Evolutionary conservation across 2,888 invertebrate genomes (phyloP).

Genomic region (Mesoligia furuncula): DNA sequence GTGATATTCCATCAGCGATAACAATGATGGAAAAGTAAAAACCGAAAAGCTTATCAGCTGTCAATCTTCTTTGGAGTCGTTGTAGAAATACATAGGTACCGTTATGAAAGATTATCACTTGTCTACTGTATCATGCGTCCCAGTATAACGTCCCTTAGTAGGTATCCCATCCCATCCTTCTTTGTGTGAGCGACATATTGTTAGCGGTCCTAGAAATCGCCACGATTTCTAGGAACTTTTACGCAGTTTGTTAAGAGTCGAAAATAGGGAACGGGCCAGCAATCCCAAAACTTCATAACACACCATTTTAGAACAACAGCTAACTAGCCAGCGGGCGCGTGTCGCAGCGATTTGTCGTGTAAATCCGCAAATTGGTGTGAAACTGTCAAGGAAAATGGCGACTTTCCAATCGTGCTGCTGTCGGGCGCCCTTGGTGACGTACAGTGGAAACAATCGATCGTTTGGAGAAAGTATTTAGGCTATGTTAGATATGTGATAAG

Average conservation of each 20-base stretch:
- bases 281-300: conserved; percentile 26
- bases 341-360: conserved; percentile 76
- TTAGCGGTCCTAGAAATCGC: background rate
- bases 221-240: background rate
- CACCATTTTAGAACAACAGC: conserved; percentile 26
- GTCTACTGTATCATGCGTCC: too few relatives aligned
- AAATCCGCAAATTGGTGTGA: conserved; percentile 81
- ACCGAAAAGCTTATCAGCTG: background rate
- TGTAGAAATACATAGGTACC: background rate
- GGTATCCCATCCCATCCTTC: background rate
- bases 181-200: background rate
- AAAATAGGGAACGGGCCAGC: background rate
- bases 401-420: conserved; percentile 68
- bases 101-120: too few relatives aligned
- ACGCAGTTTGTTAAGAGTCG: background rate
- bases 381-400: conserved; percentile 73
- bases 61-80: background rate
- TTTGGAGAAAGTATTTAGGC: conserved; percentile 76
- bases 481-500: conserved; percentile 41
- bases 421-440: conserved; percentile 68
- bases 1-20: background rate
- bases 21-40: background rate
- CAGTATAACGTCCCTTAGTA: background rate
- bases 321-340: conserved; percentile 60
- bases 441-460: conserved; percentile 78